These are phyloP conservation scores for Turdus rufiventris DNA, from an alignment of 2,113 vertebrate genomes.

Conservation along the genomic window DNA sequence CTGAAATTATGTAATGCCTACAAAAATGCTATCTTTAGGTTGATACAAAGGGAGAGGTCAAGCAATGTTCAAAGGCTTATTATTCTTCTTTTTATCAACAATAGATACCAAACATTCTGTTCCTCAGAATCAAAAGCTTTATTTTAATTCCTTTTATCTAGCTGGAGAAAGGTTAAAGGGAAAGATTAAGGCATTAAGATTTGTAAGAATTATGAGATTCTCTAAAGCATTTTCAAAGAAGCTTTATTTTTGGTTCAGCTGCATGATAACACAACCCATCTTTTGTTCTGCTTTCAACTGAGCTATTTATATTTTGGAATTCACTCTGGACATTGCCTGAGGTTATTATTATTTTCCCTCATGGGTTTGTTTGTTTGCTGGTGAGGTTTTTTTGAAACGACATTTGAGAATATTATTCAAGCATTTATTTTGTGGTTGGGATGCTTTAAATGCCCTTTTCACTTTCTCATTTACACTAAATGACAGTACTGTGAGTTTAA, in stretches of 20 bases:
- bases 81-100: conserved; percentile 9
- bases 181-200: conserved; percentile 53
- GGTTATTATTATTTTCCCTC: conserved; percentile 1
- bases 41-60: not conserved
- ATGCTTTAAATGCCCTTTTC: not conserved
- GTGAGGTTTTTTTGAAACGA: not conserved
- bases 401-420: not conserved
- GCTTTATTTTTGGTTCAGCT: conserved; percentile 46
- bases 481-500: not conserved
- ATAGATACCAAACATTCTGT: not conserved
- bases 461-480: not conserved
- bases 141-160: conserved; percentile 55
- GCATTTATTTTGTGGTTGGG: not conserved
- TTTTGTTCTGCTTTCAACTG: conserved; percentile 27
- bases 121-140: conserved; percentile 19
- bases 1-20: not conserved
- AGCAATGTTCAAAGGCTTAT: not conserved
- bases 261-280: not conserved
- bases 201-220: conserved; percentile 19
- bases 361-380: not conserved
- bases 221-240: conserved; percentile 33
- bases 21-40: not conserved
- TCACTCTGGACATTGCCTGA: not conserved
- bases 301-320: conserved; percentile 44
- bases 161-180: conserved; percentile 37